Percentiles rank a stretch among this genome's conserved stretches.
Evolutionary conservation across 2,797 vertebrate species (phyloP).

Genomic region (Nannoperca obscura): DNA sequence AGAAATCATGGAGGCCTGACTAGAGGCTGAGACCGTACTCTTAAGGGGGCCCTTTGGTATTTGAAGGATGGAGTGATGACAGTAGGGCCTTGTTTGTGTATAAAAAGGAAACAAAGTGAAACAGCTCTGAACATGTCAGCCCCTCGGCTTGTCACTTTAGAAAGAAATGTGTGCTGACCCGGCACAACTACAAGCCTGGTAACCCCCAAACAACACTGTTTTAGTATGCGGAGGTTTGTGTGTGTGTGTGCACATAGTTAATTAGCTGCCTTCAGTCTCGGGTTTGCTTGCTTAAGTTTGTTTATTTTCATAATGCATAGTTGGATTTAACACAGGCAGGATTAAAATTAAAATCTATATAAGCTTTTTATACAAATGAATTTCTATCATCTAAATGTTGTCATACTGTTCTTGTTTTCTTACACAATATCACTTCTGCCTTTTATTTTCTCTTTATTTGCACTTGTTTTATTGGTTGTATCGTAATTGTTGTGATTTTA

Average conservation of each 20-base stretch:
- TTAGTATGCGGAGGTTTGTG: slow-evolving; percentile 37
- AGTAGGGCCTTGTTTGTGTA: slow-evolving; percentile 82
- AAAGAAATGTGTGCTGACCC: slow-evolving; percentile 73
- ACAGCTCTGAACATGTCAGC: slow-evolving; percentile 78
- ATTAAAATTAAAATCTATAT: slow-evolving; percentile 22
- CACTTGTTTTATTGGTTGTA: not conserved
- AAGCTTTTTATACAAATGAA: not conserved
- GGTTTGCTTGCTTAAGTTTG: slow-evolving; percentile 30
- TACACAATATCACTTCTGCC: not conserved
- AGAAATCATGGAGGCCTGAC: slow-evolving; percentile 66
- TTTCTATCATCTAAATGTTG: not conserved
- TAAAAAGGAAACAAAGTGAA: slow-evolving; percentile 80
- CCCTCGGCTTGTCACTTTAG: slow-evolving; percentile 63
- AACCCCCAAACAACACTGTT: slow-evolving; percentile 58
- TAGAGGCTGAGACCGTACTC: slow-evolving; percentile 57
- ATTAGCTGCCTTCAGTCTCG: slow-evolving; percentile 28
- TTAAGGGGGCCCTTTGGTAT: slow-evolving; percentile 76
- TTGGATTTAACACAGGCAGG: slow-evolving; percentile 2
- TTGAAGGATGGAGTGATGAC: slow-evolving; percentile 84
- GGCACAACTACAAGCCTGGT: slow-evolving; percentile 49
- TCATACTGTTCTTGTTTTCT: not conserved
- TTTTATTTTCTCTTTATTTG: not conserved
- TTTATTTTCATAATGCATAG: slow-evolving; percentile 42
- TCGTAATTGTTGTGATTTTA: not conserved
- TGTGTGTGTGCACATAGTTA: slow-evolving; percentile 17